These are phyloP conservation scores for Macropodus opercularis DNA, from an alignment of 2,797 vertebrate species.

Conservation along the genomic window DNA sequence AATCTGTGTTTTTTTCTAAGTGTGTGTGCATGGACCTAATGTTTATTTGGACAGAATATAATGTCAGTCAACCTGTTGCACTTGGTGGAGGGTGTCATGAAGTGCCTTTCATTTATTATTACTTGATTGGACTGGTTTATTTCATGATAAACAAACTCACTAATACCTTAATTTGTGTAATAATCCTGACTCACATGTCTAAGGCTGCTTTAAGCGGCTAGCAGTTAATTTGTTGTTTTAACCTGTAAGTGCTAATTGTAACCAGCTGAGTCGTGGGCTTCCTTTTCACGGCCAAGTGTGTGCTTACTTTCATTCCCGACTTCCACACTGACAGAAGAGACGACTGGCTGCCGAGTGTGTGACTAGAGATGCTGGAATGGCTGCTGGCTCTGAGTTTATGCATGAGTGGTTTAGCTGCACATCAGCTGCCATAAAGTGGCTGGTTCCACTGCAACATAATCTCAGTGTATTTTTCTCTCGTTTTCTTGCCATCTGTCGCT, in stretches of 20 bases:
- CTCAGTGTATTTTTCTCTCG: neutral
- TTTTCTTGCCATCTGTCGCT: slow-evolving; percentile 8
- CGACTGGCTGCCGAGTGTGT: slow-evolving; percentile 57
- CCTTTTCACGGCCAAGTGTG: slow-evolving; percentile 45
- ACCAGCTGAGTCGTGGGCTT: slow-evolving; percentile 47
- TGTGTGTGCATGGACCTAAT: slow-evolving; percentile 49
- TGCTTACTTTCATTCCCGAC: slow-evolving; percentile 50
- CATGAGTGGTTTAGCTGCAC: slow-evolving; percentile 61
- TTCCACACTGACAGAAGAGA: slow-evolving; percentile 52
- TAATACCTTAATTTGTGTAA: neutral
- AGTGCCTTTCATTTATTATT: slow-evolving; percentile 13
- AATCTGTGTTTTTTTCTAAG: slow-evolving; percentile 1
- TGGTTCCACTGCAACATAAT: slow-evolving; percentile 30
- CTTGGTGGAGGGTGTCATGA: neutral
- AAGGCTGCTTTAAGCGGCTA: slow-evolving; percentile 22
- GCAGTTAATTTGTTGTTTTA: slow-evolving; percentile 31
- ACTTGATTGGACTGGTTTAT: neutral
- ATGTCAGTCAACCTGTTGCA: slow-evolving; percentile 14
- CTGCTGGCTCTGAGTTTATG: slow-evolving; percentile 57
- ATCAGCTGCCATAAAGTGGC: slow-evolving; percentile 42
- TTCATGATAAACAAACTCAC: neutral
- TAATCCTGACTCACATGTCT: neutral
- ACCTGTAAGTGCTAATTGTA: slow-evolving; percentile 48
- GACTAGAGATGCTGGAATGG: slow-evolving; percentile 47
- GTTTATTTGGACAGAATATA: slow-evolving; percentile 21